Percentiles rank a stretch among this genome's conserved stretches.
Evolutionary conservation across 2,797 vertebrate species (phyloP).

Genomic region (Melanogrammus aeglefinus): DNA sequence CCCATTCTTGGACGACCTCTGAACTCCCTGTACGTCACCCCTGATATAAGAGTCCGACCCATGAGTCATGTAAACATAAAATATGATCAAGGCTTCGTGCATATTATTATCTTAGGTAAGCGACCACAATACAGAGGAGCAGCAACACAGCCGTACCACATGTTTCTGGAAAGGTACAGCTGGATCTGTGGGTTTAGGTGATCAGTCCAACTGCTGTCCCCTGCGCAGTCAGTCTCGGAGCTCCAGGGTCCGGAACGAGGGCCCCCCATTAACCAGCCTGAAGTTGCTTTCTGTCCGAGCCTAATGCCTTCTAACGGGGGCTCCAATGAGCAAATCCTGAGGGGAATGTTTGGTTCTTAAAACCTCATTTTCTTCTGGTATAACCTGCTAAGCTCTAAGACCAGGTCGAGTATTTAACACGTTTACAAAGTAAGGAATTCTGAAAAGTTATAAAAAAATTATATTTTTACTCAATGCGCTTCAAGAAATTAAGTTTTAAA

Average conservation of each 20-base stretch:
- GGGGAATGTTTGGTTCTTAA: not conserved
- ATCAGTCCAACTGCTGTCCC: not conserved
- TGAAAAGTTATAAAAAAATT: not conserved
- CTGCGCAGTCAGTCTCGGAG: not conserved
- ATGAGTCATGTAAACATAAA: too few species aligned
- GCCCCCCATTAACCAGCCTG: constrained; percentile 19
- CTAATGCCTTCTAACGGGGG: constrained; percentile 27
- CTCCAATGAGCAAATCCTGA: constrained; percentile 32
- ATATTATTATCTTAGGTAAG: too few species aligned
- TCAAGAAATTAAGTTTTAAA: not conserved
- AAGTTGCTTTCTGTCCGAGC: constrained; percentile 26
- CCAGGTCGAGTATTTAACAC: not conserved
- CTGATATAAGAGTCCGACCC: too few species aligned
- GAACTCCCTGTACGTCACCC: too few species aligned
- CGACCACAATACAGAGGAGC: too few species aligned
- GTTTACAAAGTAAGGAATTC: not conserved
- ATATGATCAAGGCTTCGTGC: too few species aligned
- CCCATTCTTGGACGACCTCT: too few species aligned
- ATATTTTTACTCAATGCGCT: not conserved
- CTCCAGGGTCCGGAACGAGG: constrained; percentile 32
- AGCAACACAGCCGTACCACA: too few species aligned
- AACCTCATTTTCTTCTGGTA: not conserved
- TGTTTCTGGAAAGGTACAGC: too few species aligned
- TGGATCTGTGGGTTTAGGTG: not conserved
- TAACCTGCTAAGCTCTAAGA: not conserved